A percentile compares a stretch with the other conserved stretches of the same genome.
phyloP scores from a whole-genome alignment of 2,113 vertebrate species.

The Elaphurus davidianus region DNA sequence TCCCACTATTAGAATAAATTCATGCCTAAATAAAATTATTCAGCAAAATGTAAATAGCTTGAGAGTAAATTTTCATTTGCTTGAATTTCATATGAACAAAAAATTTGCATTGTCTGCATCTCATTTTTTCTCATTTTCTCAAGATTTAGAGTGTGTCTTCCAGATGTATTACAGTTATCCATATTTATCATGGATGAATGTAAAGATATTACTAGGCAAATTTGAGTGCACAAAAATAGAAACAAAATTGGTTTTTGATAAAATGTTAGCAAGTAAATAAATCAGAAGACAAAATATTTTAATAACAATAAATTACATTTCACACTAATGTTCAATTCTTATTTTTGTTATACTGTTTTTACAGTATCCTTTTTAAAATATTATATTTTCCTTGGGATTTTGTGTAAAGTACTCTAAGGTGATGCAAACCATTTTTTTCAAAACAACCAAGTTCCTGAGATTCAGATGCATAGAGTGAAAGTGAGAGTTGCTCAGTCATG shows the following conservation, averaged over 20 bases:
- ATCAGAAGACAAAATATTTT: not conserved
- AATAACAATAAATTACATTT: constrained; percentile 34
- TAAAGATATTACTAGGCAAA: constrained; percentile 22
- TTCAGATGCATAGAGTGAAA: not conserved
- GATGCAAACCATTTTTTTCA: not conserved
- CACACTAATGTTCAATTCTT: not conserved
- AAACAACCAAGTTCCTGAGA: not conserved
- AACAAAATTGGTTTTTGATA: constrained; percentile 13
- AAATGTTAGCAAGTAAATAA: constrained; percentile 37
- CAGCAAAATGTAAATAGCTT: constrained; percentile 14
- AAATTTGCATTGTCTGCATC: constrained; percentile 42
- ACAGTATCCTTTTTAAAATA: not conserved
- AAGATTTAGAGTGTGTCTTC: constrained; percentile 49
- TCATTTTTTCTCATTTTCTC: constrained; percentile 60
- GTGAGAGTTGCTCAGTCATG: not conserved
- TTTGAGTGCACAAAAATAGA: not conserved
- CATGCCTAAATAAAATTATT: constrained; percentile 51
- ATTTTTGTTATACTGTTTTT: not conserved
- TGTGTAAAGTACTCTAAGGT: not conserved
- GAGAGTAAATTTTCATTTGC: constrained; percentile 54
- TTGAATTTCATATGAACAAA: constrained; percentile 46
- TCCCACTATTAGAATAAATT: constrained; percentile 42
- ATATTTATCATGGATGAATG: constrained; percentile 36
- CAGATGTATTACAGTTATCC: constrained; percentile 39
- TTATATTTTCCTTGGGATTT: not conserved